Conservation (phyloP, 2,113 vertebrate species). For the Nothobranchius furzeri region DNA sequence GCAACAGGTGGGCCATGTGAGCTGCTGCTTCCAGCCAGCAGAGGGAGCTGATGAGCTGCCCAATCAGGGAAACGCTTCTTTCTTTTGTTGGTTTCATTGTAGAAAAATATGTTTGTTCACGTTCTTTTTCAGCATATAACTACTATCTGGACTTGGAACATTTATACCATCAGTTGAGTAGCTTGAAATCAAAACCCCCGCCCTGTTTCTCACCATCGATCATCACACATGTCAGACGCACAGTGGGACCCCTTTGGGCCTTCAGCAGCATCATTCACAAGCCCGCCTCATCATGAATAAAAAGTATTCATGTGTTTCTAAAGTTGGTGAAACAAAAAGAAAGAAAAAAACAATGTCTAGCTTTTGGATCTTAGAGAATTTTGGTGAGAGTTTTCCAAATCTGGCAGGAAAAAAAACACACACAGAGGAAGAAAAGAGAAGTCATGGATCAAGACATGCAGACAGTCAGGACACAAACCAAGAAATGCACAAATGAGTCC, state of each 20-base stretch:
- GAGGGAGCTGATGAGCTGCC: conserved; percentile 72
- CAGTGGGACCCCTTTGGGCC: conserved; percentile 53
- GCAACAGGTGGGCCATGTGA: conserved; percentile 76
- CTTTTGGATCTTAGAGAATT: conserved; percentile 29
- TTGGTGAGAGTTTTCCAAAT: conserved; percentile 22
- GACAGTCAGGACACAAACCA: conserved; percentile 28
- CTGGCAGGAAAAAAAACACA: neutral
- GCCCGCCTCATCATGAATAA: conserved; percentile 63
- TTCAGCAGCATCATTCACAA: conserved; percentile 64
- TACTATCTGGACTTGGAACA: conserved; percentile 43
- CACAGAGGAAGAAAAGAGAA: neutral
- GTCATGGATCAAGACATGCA: conserved; percentile 25
- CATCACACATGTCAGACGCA: conserved; percentile 39
- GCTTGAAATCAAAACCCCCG: conserved; percentile 1
- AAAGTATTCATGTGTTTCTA: conserved; percentile 59
- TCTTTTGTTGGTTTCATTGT: conserved; percentile 60
- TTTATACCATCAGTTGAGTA: conserved; percentile 8
- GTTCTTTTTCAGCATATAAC: conserved; percentile 9
- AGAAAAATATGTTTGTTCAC: conserved; percentile 5
- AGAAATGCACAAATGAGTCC: conserved; percentile 46
- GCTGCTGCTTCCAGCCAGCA: conserved; percentile 57
- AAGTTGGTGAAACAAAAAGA: conserved; percentile 38
- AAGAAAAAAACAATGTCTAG: conserved; percentile 24
- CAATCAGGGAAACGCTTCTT: conserved; percentile 5
- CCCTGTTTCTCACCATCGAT: conserved; percentile 66